Percentiles rank a stretch among this genome's conserved stretches.
Evolutionary conservation across 2,113 vertebrate species (phyloP).

Genomic region (Abramis brama): DNA sequence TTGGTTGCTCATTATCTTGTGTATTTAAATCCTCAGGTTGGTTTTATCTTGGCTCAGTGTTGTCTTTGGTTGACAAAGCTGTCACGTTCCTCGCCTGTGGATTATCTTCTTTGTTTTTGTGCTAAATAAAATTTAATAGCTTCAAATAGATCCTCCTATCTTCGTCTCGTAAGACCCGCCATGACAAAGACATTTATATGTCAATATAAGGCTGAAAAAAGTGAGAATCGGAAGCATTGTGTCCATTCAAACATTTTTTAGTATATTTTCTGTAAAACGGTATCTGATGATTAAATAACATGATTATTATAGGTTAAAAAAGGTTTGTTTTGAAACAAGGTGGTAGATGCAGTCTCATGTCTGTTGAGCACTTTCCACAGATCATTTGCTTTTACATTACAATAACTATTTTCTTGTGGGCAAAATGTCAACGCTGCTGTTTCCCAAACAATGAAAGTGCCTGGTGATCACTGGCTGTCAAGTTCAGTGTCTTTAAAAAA

Average conservation of each 20-base stretch:
- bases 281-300: not conserved
- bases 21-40: no score
- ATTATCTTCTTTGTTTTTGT: no score
- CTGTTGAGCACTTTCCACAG: not conserved
- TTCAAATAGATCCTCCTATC: no score
- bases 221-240: not conserved
- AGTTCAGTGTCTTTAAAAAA: not conserved
- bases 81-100: no score
- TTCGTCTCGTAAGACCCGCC: no score
- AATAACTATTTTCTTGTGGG: not conserved
- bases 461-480: not conserved
- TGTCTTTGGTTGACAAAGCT: no score
- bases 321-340: not conserved
- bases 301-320: not conserved
- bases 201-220: not conserved
- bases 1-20: no score
- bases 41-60: no score
- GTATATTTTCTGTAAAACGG: not conserved
- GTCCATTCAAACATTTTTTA: not conserved
- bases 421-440: not conserved
- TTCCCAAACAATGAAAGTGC: not conserved
- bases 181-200: no score
- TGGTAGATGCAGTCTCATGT: not conserved
- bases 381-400: not conserved
- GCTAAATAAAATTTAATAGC: no score